A percentile compares a stretch with the other conserved stretches of the same genome.
These are phyloP conservation scores for Phylloscopus collybita DNA, from an alignment of 2,797 vertebrate genomes.

Conservation along the genomic window DNA sequence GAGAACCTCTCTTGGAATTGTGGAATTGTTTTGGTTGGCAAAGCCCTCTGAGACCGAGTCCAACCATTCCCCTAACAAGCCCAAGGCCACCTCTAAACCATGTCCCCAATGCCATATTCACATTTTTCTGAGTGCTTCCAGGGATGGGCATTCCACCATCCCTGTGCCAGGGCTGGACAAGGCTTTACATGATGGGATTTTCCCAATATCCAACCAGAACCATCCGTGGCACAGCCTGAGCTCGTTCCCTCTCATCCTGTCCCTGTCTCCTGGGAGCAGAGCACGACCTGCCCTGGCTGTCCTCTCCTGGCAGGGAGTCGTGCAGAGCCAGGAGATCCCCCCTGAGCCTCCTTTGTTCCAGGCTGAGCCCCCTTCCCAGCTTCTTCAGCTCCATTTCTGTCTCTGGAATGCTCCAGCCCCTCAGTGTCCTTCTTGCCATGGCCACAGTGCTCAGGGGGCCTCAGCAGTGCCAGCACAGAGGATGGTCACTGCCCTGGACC, in stretches of 20 bases:
- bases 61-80: neutral
- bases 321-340: neutral
- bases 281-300: neutral
- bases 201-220: neutral
- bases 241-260: neutral
- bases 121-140: neutral
- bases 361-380: neutral
- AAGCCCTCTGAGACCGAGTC: neutral
- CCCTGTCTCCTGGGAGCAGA: neutral
- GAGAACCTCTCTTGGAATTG: neutral
- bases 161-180: neutral
- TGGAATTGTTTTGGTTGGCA: neutral
- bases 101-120: neutral
- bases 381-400: neutral
- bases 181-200: neutral
- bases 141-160: neutral
- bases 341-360: neutral
- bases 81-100: neutral
- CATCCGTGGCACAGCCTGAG: neutral
- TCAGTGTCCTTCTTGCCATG: neutral
- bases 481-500: neutral
- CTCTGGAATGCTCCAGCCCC: neutral
- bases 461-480: neutral
- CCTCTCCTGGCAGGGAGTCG: neutral
- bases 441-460: neutral